These are phyloP conservation scores for Notospermus geniculatus DNA, from an alignment of 1,140 invertebrate genomes.

Conservation along the genomic window DNA sequence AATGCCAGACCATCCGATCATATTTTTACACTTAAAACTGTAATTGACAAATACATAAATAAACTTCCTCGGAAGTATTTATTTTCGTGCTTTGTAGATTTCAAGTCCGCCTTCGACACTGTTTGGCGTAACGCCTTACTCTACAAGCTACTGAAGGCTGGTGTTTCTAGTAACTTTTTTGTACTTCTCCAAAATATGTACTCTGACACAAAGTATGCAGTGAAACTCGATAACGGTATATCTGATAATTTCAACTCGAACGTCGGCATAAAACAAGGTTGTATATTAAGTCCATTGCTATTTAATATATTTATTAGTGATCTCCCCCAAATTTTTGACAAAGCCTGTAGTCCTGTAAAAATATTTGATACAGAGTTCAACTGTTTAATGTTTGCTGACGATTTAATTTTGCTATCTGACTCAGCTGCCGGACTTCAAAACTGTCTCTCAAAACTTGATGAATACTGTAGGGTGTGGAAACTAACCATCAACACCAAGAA, in stretches of 20 bases:
- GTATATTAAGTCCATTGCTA: no score
- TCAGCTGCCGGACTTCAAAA: background rate
- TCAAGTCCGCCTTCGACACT: background rate
- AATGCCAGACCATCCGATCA: background rate
- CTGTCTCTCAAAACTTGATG: background rate
- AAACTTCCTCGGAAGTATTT: background rate
- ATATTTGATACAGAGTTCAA: background rate
- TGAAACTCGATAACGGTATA: background rate
- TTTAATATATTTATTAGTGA: background rate
- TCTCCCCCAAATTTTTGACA: background rate
- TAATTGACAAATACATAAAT: background rate
- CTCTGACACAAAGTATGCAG: background rate
- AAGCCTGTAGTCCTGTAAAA: background rate
- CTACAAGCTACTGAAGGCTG: background rate
- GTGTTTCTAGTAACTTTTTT: background rate
- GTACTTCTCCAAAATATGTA: background rate
- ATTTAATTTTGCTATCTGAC: background rate
- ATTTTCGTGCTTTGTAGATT: background rate
- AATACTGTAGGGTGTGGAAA: background rate
- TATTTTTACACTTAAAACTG: background rate
- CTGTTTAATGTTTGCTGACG: background rate
- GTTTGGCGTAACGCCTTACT: background rate
- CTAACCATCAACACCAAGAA: background rate
- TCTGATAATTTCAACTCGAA: background rate
- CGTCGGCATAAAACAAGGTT: background rate